These are phyloP conservation scores for Chrysogorgia sp. DNA, from an alignment of 92 coral and sea anemone species.

Conservation along the genomic window DNA sequence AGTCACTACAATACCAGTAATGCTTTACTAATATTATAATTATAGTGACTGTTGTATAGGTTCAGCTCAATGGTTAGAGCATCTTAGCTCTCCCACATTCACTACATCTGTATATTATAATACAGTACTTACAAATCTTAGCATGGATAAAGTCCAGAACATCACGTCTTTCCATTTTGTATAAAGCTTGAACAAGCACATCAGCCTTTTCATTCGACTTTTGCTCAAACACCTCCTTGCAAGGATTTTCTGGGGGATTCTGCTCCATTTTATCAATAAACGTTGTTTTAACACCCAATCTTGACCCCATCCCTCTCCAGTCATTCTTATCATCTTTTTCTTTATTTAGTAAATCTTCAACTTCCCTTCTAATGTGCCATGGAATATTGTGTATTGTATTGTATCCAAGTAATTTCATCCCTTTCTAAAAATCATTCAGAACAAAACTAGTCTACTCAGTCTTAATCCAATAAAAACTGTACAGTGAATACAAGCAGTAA, in stretches of 20 bases:
- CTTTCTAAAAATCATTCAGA: not conserved
- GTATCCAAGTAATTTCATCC: not conserved
- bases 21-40: not conserved
- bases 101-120: not conserved
- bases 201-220: constrained; percentile 54
- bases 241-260: constrained; percentile 46
- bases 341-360: constrained; percentile 59
- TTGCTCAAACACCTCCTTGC: constrained; percentile 59
- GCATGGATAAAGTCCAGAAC: constrained; percentile 47
- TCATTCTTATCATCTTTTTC: constrained; percentile 67
- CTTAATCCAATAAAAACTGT: no score
- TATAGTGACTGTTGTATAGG: no score
- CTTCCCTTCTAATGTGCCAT: constrained; percentile 65
- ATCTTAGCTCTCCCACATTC: not conserved
- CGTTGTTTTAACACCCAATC: constrained; percentile 51
- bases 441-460: no score
- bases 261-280: constrained; percentile 56
- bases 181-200: constrained; percentile 60
- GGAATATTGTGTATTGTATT: constrained; percentile 23
- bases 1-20: no score
- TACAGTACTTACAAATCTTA: not conserved
- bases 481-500: no score
- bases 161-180: constrained; percentile 62
- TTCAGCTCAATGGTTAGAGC: not conserved
- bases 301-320: constrained; percentile 78